A percentile compares a stretch with the other conserved stretches of the same genome.
Conservation (phyloP, 2,888 invertebrate species). For the Neria commutata region DNA sequence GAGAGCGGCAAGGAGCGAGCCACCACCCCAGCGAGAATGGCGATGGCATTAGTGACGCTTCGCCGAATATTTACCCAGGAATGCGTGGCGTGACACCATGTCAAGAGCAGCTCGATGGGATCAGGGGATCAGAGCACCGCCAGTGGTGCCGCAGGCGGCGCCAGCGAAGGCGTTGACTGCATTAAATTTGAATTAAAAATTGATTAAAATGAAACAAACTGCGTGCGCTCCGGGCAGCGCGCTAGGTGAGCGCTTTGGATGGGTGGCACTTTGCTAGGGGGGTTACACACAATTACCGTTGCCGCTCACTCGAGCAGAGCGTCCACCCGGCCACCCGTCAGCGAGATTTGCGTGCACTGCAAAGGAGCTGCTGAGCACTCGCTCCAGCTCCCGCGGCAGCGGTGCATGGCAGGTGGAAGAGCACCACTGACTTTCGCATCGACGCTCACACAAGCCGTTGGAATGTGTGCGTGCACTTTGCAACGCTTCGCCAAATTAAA, state of each 20-base stretch:
- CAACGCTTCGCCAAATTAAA: slow-evolving; percentile 50
- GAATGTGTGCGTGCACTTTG: too few species aligned
- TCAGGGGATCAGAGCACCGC: not conserved
- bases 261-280: slow-evolving; percentile 17
- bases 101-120: slow-evolving; percentile 10
- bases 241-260: not conserved
- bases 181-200: slow-evolving; percentile 56
- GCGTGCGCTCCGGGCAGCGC: slow-evolving; percentile 10
- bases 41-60: slow-evolving; percentile 46
- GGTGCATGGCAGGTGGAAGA: too few species aligned
- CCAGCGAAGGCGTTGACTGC: slow-evolving; percentile 45
- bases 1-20: too few species aligned
- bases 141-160: not conserved
- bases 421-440: too few species aligned
- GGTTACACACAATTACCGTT: slow-evolving; percentile 51
- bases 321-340: not conserved
- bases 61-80: slow-evolving; percentile 45
- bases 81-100: slow-evolving; percentile 44
- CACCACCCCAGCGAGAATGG: slow-evolving; percentile 7
- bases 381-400: too few species aligned
- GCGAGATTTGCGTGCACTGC: not conserved
- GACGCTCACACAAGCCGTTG: too few species aligned
- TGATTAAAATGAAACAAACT: slow-evolving; percentile 48
- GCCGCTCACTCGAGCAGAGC: slow-evolving; percentile 25
- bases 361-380: too few species aligned